These are phyloP conservation scores for Bungarus multicinctus DNA, from an alignment of 2,113 vertebrate genomes.

Conservation along the genomic window DNA sequence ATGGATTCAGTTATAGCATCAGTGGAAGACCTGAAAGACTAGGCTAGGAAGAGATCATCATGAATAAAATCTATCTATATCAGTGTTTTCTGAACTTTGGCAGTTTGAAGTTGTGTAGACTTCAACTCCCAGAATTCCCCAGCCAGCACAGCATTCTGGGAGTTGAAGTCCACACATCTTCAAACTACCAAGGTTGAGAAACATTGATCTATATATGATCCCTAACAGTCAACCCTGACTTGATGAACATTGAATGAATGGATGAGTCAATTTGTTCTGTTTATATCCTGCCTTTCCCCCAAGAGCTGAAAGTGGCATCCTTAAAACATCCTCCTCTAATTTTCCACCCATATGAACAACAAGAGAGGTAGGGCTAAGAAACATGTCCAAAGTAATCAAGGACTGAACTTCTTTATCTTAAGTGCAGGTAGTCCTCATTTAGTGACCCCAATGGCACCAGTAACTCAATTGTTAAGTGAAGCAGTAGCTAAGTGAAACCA, in stretches of 20 bases:
- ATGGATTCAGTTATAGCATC: not conserved
- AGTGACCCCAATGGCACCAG: not conserved
- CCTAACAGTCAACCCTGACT: not conserved
- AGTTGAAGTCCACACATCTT: not conserved
- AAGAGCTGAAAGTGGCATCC: not conserved
- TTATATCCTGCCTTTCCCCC: not conserved
- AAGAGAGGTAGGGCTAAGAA: not conserved
- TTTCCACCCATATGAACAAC: not conserved
- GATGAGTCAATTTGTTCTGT: not conserved
- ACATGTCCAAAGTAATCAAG: not conserved
- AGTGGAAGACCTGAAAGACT: not conserved
- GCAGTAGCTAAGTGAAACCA: not conserved
- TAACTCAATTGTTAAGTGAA: not conserved
- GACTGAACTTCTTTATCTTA: not conserved
- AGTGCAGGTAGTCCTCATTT: not conserved
- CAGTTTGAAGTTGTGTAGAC: not conserved
- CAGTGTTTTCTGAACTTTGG: not conserved
- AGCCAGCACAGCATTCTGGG: not conserved
- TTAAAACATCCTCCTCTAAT: not conserved
- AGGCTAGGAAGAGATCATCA: not conserved
- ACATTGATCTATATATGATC: not conserved
- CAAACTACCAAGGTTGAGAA: not conserved
- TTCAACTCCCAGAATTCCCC: not conserved
- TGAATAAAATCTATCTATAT: not conserved
- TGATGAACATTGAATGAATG: not conserved